Conservation (phyloP, 1,140 invertebrate species). For the Stenopsyche tienmushanensis region DNA sequence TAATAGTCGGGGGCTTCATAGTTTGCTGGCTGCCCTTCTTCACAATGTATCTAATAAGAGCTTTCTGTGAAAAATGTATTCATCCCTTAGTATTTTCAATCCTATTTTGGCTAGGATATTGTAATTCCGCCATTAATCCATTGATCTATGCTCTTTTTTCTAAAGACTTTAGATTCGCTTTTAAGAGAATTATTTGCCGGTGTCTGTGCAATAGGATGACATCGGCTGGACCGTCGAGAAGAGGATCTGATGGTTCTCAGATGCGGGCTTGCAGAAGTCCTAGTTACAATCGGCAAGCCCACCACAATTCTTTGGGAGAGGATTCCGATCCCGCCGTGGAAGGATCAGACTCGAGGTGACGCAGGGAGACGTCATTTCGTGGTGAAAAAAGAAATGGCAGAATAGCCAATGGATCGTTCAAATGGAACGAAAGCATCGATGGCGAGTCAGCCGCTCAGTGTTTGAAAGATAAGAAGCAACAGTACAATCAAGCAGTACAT, state of each 20-base stretch:
- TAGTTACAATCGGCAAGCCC: constrained; percentile 48
- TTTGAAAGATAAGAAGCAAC: constrained; percentile 37
- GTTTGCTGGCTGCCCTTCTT: constrained; percentile 95
- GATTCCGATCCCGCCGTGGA: constrained; percentile 55
- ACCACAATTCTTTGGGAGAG: constrained; percentile 47
- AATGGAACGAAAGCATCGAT: constrained; percentile 29
- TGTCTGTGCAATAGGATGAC: constrained; percentile 64
- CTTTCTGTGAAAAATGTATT: constrained; percentile 80
- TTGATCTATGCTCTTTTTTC: constrained; percentile 91
- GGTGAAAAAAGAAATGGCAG: constrained; percentile 37
- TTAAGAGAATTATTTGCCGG: constrained; percentile 86
- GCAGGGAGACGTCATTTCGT: constrained; percentile 36
- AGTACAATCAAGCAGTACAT: constrained; percentile 34
- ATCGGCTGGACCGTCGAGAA: constrained; percentile 45
- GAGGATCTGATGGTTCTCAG: constrained; percentile 67
- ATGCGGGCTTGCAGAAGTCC: constrained; percentile 49
- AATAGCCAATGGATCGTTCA: constrained; percentile 35
- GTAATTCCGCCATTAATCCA: constrained; percentile 93
- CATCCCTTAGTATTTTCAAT: constrained; percentile 82
- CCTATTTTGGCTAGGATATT: constrained; percentile 96
- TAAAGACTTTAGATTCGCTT: constrained; percentile 88
- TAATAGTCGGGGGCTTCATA: constrained; percentile 92
- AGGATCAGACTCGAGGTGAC: constrained; percentile 57
- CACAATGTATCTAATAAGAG: constrained; percentile 84
- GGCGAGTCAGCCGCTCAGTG: constrained; percentile 22